Conservation (phyloP, 2,113 vertebrate genomes). For the Stomatorhinus ivindoensis region DNA sequence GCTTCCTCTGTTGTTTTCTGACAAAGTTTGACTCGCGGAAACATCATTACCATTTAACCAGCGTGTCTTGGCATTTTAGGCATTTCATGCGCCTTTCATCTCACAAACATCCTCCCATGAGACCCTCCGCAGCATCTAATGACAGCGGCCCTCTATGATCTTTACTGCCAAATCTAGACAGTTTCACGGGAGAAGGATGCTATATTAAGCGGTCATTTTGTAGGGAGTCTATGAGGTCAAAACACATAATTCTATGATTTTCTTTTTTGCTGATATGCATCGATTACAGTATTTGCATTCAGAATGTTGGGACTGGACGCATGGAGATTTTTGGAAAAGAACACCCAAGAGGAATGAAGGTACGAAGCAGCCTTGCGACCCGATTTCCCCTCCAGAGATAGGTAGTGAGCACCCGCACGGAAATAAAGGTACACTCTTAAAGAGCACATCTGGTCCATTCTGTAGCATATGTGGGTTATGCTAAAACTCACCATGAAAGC, state of each 20-base stretch:
- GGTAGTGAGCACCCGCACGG: background rate
- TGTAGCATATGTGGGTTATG: background rate
- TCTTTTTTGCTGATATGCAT: background rate
- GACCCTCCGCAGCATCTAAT: background rate
- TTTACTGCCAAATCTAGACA: background rate
- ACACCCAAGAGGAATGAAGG: background rate
- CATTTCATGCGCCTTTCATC: background rate
- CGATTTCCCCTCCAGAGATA: background rate
- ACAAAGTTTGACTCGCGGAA: background rate
- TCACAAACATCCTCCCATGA: background rate
- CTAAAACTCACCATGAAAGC: conserved; percentile 82
- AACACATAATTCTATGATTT: background rate
- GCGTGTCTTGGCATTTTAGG: background rate
- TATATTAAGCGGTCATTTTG: background rate
- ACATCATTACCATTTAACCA: background rate
- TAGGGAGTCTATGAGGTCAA: background rate
- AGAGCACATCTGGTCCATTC: background rate
- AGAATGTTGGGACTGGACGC: background rate
- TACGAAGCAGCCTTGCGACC: background rate
- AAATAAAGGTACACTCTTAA: background rate
- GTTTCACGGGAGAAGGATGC: background rate
- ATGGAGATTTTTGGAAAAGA: background rate
- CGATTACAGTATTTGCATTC: background rate
- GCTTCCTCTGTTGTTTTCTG: background rate
- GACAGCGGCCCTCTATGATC: background rate